phyloP scores from a whole-genome alignment of 2,888 invertebrate genomes.

The Doris montereyensis region DNA sequence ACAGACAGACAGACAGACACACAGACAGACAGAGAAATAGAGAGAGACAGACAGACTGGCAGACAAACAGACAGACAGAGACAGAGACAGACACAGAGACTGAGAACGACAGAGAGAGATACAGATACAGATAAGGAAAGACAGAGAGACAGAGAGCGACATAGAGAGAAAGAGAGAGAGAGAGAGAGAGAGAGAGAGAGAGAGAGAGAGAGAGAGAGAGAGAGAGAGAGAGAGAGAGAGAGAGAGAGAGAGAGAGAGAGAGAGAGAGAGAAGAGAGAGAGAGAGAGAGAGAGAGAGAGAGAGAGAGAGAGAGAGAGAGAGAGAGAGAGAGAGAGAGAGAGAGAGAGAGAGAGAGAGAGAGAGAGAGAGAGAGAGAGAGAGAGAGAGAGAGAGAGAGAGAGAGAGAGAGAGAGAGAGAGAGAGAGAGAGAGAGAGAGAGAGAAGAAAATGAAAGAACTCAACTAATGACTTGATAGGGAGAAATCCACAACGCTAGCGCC shows the following conservation, averaged over 20 bases:
- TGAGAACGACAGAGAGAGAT: too few species aligned
- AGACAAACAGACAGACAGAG: too few species aligned
- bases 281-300: too few species aligned
- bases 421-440: background rate
- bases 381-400: constrained; percentile 13
- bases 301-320: too few species aligned
- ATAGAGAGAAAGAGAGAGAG: too few species aligned
- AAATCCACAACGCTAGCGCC: constrained; percentile 5
- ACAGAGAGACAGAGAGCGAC: too few species aligned
- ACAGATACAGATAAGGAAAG: too few species aligned
- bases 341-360: background rate
- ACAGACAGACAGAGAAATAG: constrained; percentile 24
- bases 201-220: background rate
- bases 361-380: constrained; percentile 23
- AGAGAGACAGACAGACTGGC: constrained; percentile 21
- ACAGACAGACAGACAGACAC: constrained; percentile 11
- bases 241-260: too few species aligned
- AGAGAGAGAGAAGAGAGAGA: too few species aligned
- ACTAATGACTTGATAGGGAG: background rate
- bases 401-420: background rate
- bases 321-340: too few species aligned
- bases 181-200: background rate
- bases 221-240: too few species aligned
- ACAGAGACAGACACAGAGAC: too few species aligned
- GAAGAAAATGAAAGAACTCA: background rate